Base-by-base conservation (phyloP, 2,888 invertebrate genomes). In the Aleiodes leptofemur region DNA sequence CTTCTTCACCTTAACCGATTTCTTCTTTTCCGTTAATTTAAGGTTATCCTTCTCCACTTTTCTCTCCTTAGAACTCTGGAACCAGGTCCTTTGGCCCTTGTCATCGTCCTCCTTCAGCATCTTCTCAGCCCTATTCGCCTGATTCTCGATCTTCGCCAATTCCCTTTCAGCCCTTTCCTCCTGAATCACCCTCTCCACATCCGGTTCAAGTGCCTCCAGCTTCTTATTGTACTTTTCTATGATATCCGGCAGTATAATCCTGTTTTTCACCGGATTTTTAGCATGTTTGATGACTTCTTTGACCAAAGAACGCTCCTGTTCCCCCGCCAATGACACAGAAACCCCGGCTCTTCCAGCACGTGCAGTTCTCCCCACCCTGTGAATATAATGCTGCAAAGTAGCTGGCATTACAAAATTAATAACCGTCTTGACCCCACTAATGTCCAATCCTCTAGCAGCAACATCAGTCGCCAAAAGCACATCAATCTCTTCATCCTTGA, bases 361-460 rank as follows among this genome's bases (percentile, higher is more conserved):
- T 0, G 99, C 99, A 1, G 99, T 99, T 83, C 99, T 92, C 51
- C 99, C 99, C 8, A 99, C 97, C 90, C 94, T 87, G 90, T 99
- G 99, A 83, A 99, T 97, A 85, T 99, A 99, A 89, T 98, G 98
- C 86, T 98, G 97, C 23, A 98, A 89, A 0, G 97, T 96, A 57
- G 96, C 95, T 0, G 99, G 99, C 94, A 99, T 94, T 0, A 97
- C 95, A 90, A 97, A 98, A 90, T 99, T 99, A 59, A 99, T 94
- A 5, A 98, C 98, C 13, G 98, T 98, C 90, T 97, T 96, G 0
- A 99, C 98, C 8, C 97, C 98, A n/a, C 96, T 94, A 82, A 99
- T 99, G 90, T 99, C 99, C 61, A 99, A 91, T 84, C 99, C 98
- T 86, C 98, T 91, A 5, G 98, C 97, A 0, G 98, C 98, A 53